phyloP scores from a whole-genome alignment of 2,888 invertebrate species.

The Arrhopalites spinosus region DNA sequence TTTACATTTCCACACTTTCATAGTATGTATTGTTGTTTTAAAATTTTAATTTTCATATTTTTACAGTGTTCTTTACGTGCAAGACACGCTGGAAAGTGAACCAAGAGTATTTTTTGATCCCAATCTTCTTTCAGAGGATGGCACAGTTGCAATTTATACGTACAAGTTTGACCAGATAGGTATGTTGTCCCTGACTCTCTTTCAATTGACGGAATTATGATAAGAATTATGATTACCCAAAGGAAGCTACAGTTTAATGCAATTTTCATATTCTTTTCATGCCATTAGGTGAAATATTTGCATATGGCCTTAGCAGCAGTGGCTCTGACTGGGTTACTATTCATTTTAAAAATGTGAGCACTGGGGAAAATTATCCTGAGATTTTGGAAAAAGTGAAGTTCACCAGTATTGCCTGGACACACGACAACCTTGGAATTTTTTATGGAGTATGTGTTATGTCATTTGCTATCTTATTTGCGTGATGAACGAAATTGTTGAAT shows the following conservation, averaged over 20 bases:
- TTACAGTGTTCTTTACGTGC: constrained; percentile 84
- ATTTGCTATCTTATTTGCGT: constrained; percentile 47
- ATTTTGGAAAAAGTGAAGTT: constrained; percentile 90
- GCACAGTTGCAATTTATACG: constrained; percentile 78
- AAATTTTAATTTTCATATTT: background rate
- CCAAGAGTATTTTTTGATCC: constrained; percentile 91
- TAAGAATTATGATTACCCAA: too few relatives aligned
- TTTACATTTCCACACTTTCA: background rate
- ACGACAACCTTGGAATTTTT: constrained; percentile 92
- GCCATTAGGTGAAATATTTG: constrained; percentile 73
- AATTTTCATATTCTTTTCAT: too few relatives aligned
- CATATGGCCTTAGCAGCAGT: constrained; percentile 88
- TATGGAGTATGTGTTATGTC: too few relatives aligned
- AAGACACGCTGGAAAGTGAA: constrained; percentile 76
- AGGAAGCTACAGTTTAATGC: too few relatives aligned
- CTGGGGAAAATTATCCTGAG: constrained; percentile 84
- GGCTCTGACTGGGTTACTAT: constrained; percentile 98
- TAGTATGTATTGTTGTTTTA: background rate
- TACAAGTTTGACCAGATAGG: constrained; percentile 82
- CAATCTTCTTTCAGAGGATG: constrained; percentile 87
- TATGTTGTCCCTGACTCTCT: too few relatives aligned
- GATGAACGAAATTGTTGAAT: background rate
- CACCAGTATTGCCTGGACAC: constrained; percentile 85
- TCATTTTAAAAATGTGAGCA: constrained; percentile 75
- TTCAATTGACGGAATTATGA: too few relatives aligned